Evolutionary conservation across 2,113 vertebrate genomes (phyloP).

Genomic region (Tricholaema leucomelas): DNA sequence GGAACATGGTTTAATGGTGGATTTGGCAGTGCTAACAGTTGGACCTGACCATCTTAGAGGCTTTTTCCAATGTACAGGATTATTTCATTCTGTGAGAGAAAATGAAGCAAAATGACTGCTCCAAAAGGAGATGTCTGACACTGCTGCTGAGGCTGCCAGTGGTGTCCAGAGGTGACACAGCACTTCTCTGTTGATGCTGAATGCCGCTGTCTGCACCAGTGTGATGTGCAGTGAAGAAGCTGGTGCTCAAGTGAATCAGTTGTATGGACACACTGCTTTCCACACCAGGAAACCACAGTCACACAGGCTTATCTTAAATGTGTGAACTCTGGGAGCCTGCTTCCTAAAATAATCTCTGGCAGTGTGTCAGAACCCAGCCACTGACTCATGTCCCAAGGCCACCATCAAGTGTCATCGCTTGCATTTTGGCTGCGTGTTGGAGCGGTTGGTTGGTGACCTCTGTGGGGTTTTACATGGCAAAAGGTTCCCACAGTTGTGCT

Average conservation of each 20-base stretch:
- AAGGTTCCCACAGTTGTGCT: neutral
- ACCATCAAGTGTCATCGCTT: neutral
- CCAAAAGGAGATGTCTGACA: neutral
- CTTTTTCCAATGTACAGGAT: neutral
- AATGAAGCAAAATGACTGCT: neutral
- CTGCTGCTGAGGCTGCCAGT: neutral
- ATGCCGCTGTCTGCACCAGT: neutral
- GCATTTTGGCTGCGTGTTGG: rapidly evolving
- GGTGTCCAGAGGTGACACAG: neutral
- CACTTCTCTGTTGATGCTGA: neutral
- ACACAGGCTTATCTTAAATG: neutral
- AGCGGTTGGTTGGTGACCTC: neutral
- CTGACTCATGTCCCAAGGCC: neutral
- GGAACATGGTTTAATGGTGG: neutral
- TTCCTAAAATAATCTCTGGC: slow-evolving; percentile 31
- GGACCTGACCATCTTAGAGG: neutral
- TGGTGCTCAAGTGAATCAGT: neutral
- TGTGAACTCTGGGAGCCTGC: neutral
- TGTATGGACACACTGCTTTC: neutral
- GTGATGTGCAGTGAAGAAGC: neutral
- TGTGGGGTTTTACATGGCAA: neutral
- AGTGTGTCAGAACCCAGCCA: neutral
- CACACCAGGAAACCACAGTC: slow-evolving; percentile 23
- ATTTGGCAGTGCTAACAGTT: neutral
- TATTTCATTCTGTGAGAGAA: neutral